Evolutionary conservation across 2,113 vertebrate genomes (phyloP).

Genomic region (Triplophysa dalaica): DNA sequence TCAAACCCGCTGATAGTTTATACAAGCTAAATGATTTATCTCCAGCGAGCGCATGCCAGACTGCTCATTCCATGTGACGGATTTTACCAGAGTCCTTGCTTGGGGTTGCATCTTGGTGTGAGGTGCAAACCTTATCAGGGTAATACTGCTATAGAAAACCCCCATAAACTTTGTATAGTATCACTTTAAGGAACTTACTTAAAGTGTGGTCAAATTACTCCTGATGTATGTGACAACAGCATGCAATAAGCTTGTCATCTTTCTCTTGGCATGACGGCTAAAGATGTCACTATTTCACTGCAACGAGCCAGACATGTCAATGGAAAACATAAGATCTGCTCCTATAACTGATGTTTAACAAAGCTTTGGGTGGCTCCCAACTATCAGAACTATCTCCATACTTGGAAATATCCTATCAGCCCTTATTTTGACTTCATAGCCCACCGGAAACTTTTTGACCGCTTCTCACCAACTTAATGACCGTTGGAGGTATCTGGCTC

Average conservation of each 20-base stretch:
- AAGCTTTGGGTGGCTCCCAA: background rate
- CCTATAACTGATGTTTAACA: background rate
- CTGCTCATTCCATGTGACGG: slow-evolving; percentile 83
- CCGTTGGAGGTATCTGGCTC: slow-evolving; percentile 6
- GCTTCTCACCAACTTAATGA: background rate
- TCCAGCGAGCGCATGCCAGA: slow-evolving; percentile 82
- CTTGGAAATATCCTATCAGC: slow-evolving; percentile 14
- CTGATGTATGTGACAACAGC: slow-evolving; percentile 74
- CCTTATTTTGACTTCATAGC: background rate
- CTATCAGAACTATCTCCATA: slow-evolving; percentile 29
- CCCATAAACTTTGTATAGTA: slow-evolving; percentile 61
- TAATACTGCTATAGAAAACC: slow-evolving; percentile 83
- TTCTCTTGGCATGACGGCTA: background rate
- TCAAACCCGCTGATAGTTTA: slow-evolving; percentile 85
- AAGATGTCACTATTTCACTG: background rate
- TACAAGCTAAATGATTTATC: slow-evolving; percentile 88
- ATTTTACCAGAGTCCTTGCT: slow-evolving; percentile 77
- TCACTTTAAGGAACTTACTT: slow-evolving; percentile 43
- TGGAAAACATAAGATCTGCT: slow-evolving; percentile 5
- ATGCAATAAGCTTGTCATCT: slow-evolving; percentile 48
- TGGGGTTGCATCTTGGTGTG: slow-evolving; percentile 71
- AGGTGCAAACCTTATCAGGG: slow-evolving; percentile 78
- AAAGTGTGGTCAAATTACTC: slow-evolving; percentile 67
- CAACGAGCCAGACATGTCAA: slow-evolving; percentile 1
- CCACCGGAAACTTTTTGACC: background rate